phyloP scores from a whole-genome alignment of 2,113 vertebrate species.

The Periophthalmus modestus region DNA sequence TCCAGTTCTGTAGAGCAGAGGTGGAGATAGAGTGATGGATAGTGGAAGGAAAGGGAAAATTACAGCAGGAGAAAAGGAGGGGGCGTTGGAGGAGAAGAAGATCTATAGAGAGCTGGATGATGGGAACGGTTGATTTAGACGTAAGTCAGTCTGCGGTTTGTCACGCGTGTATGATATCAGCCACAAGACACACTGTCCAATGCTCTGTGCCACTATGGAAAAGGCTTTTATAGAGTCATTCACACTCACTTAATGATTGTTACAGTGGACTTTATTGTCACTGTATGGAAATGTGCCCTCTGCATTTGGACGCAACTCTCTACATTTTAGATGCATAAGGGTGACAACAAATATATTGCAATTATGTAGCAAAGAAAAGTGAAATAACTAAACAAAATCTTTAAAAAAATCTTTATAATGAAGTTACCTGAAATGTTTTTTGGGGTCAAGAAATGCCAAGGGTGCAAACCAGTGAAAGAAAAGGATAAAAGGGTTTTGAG shows the following conservation, averaged over 20 bases:
- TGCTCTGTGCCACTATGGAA: background rate
- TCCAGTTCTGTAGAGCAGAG: conserved; percentile 52
- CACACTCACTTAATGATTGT: background rate
- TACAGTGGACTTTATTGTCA: background rate
- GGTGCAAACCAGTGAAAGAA: too few species aligned
- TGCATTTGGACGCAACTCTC: too few species aligned
- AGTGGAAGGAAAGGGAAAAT: conserved; percentile 26
- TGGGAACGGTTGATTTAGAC: conserved; percentile 29
- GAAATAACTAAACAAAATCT: too few species aligned
- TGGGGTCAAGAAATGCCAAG: too few species aligned
- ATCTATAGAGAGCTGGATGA: conserved; percentile 44
- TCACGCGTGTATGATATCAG: conserved; percentile 42
- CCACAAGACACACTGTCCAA: conserved; percentile 35
- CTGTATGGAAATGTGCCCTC: background rate
- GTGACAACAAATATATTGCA: too few species aligned
- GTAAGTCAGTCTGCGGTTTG: conserved; percentile 30
- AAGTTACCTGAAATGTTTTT: too few species aligned
- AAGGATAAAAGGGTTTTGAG: too few species aligned
- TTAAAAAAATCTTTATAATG: too few species aligned
- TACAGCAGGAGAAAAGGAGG: conserved; percentile 4
- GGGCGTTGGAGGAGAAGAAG: conserved; percentile 25
- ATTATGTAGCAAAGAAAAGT: too few species aligned
- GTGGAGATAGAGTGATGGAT: conserved; percentile 62
- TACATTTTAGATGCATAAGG: too few species aligned
- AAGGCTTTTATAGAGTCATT: background rate